Evolutionary conservation across 2,113 vertebrate genomes (phyloP), one percentile per base, ranked within the genome.

Genomic region (Vulpes vulpes): DNA sequence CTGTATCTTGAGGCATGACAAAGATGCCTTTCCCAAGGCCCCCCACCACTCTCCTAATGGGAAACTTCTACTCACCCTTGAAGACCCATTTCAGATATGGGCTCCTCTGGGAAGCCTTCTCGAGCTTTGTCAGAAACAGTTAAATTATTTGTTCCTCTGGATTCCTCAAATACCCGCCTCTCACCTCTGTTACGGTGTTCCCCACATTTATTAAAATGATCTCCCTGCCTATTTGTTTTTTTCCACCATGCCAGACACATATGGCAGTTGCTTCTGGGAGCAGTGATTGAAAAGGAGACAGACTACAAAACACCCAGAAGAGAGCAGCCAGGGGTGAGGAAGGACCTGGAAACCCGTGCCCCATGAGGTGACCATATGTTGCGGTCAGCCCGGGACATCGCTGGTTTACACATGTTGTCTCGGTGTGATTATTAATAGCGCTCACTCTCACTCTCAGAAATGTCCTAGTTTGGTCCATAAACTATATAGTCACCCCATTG

Each of bases 201-300:
- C 3, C 10, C 35, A 38, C 9, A 49, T 25, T 49, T 20, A 16
- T 76, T 88, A 74, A 30, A 67, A 55, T 5, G 23, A 22, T 89
- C 65, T 32, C 55, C 49, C 73, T 78, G 8, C 49, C 35, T 38
- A 0, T 64, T 78, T 87, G 11, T 0, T 51, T 78, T 30, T 73
- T 53, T 38, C 30, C 23, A 5, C 12, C 7, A 0, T 32, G 81
- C 53, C 83, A 82, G 62, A 65, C 23, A 8, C 30, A 71, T 17
- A 25, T 0, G 35, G 35, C 6, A 9, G 43, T 81, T 62, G 38
- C 87, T 88, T 93, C 79, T 53, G 43, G 55, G 20, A 89, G 55
- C 49, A 51, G 2, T 83, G 87, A 89, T 51, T 92, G 67, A 22
- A 91, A 95, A 76, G 64, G 38, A 95, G 51, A 59, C 59, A 85